Conservation (phyloP, 2,797 vertebrate species). For the Scarus forsteni region DNA sequence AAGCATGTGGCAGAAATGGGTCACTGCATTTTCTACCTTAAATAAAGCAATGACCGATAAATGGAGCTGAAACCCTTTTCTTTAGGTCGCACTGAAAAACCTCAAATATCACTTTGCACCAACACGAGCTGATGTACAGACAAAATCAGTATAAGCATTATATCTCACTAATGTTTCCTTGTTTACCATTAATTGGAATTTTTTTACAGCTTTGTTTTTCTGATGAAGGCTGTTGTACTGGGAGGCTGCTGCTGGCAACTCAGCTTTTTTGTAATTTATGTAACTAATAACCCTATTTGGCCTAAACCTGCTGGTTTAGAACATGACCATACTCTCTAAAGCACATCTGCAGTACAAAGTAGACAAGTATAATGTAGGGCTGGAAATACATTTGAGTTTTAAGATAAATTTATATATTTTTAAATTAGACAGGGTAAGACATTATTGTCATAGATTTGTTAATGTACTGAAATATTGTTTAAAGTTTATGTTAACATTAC, state of each 20-base stretch:
- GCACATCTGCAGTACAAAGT: background rate
- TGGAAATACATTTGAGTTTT: too few relatives aligned
- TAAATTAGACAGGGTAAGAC: too few relatives aligned
- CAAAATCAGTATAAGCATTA: background rate
- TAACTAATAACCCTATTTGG: slow-evolving; percentile 53
- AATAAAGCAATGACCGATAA: slow-evolving; percentile 27
- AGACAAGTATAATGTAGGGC: slow-evolving; percentile 10
- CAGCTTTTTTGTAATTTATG: slow-evolving; percentile 66
- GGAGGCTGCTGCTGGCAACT: slow-evolving; percentile 56
- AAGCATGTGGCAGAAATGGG: slow-evolving; percentile 63
- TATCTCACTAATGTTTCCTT: slow-evolving; percentile 23
- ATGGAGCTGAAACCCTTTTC: slow-evolving; percentile 11
- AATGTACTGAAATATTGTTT: too few relatives aligned
- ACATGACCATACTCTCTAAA: slow-evolving; percentile 12
- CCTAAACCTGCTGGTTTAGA: slow-evolving; percentile 25
- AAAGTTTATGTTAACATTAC: too few relatives aligned
- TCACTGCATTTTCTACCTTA: slow-evolving; percentile 36
- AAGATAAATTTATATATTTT: too few relatives aligned
- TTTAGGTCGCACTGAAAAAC: background rate
- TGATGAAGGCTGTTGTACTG: slow-evolving; percentile 36
- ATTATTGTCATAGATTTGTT: too few relatives aligned
- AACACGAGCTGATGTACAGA: background rate
- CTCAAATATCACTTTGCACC: background rate
- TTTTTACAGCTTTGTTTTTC: slow-evolving; percentile 16
- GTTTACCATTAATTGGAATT: slow-evolving; percentile 23